Conservation (phyloP, 2,797 vertebrate genomes). For the Cryptoprocta ferox region DNA sequence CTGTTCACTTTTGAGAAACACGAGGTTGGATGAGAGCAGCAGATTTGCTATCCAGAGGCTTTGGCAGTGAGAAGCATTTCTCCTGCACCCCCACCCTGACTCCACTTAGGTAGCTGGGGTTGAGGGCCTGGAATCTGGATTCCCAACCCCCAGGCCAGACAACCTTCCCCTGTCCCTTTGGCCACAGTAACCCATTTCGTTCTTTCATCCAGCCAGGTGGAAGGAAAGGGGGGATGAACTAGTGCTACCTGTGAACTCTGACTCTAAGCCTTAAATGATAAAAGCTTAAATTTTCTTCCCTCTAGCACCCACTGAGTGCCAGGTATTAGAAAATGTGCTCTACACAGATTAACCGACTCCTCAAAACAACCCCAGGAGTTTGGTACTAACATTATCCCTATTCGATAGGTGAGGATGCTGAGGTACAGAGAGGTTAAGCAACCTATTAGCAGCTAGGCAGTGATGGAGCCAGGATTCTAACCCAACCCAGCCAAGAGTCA, state of each 20-base stretch:
- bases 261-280: neutral
- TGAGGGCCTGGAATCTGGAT: neutral
- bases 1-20: neutral
- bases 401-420: neutral
- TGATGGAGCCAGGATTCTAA: neutral
- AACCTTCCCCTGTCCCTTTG: neutral
- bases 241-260: neutral
- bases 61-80: neutral
- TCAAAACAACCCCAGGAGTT: neutral
- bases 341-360: neutral
- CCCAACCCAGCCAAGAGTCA: neutral
- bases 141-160: neutral
- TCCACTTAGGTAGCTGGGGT: neutral
- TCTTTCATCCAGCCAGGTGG: neutral
- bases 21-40: neutral
- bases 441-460: neutral
- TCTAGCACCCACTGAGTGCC: neutral
- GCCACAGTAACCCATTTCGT: neutral
- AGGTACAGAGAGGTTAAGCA: neutral
- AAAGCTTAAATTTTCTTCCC: neutral
- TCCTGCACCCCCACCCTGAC: neutral
- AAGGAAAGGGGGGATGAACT: neutral
- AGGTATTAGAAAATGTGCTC: neutral
- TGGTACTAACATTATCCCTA: neutral
- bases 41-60: neutral